Evolutionary conservation across 2,888 invertebrate species (phyloP).

Genomic region (Gasteruption jaculator): DNA sequence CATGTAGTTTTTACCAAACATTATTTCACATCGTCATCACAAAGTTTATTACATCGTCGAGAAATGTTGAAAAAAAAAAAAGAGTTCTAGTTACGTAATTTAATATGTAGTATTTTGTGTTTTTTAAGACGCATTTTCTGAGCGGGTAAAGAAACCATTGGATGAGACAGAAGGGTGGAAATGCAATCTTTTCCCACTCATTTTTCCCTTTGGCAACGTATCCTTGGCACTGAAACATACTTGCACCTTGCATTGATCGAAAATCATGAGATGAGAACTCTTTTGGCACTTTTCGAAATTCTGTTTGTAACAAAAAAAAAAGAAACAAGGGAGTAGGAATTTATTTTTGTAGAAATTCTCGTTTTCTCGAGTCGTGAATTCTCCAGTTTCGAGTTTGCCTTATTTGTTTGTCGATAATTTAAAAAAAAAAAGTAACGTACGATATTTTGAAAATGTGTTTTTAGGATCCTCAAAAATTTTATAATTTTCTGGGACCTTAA

Average conservation of each 20-base stretch:
- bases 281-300: no score
- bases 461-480: no score
- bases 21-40: background rate
- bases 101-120: background rate
- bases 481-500: no score
- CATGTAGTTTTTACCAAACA: slow-evolving; percentile 6
- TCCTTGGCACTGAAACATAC: slow-evolving; percentile 35
- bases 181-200: no score
- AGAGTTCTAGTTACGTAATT: background rate
- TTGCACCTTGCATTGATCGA: slow-evolving; percentile 15
- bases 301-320: slow-evolving; percentile 2
- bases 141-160: background rate
- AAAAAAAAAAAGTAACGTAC: no score
- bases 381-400: no score
- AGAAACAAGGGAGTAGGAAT: slow-evolving; percentile 9
- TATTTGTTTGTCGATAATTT: no score
- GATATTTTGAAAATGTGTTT: no score
- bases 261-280: slow-evolving; percentile 2
- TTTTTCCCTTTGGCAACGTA: slow-evolving; percentile 28
- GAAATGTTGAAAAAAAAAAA: slow-evolving; percentile 3
- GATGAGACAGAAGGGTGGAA: background rate
- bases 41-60: background rate
- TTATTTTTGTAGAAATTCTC: slow-evolving; percentile 1
- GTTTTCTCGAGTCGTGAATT: no score
- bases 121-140: background rate